phyloP scores from a whole-genome alignment of 2,888 invertebrate genomes.

The Lucinisca nassula region DNA sequence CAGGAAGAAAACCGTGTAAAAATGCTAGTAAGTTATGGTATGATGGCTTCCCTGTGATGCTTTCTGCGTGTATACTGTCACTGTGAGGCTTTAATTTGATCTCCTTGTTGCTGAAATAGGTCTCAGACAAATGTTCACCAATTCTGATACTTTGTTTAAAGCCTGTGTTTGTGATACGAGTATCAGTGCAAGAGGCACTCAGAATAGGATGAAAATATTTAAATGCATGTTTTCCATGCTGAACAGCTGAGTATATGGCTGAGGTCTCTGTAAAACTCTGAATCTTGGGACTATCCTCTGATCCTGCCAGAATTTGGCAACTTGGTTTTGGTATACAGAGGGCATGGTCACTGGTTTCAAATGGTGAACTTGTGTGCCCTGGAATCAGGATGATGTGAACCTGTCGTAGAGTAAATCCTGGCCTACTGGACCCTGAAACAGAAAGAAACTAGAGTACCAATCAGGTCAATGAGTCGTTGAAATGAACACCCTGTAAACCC shows the following conservation, averaged over 20 bases:
- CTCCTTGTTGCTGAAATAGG: slow-evolving; percentile 34
- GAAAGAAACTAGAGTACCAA: too few species aligned
- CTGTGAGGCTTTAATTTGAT: slow-evolving; percentile 35
- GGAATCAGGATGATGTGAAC: slow-evolving; percentile 57
- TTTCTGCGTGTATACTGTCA: slow-evolving; percentile 46
- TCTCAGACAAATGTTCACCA: slow-evolving; percentile 42
- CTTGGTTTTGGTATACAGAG: neutral
- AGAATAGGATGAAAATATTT: slow-evolving; percentile 51
- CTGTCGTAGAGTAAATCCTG: slow-evolving; percentile 49
- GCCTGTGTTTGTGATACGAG: slow-evolving; percentile 51
- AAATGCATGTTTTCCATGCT: slow-evolving; percentile 52
- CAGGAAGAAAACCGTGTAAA: slow-evolving; percentile 73
- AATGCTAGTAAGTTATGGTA: slow-evolving; percentile 71
- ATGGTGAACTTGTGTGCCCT: slow-evolving; percentile 28
- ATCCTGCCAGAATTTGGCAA: neutral
- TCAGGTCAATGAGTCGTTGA: too few species aligned
- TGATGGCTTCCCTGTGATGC: slow-evolving; percentile 21
- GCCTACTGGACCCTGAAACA: slow-evolving; percentile 29
- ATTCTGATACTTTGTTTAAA: slow-evolving; percentile 48
- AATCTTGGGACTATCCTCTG: slow-evolving; percentile 5
- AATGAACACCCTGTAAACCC: too few species aligned
- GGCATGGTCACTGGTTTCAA: neutral
- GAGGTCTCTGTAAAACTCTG: slow-evolving; percentile 15
- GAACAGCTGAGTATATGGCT: slow-evolving; percentile 31
- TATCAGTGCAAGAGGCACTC: slow-evolving; percentile 13